Evolutionary conservation across 2,797 vertebrate species (phyloP).

Genomic region (Galaxias olidus): DNA sequence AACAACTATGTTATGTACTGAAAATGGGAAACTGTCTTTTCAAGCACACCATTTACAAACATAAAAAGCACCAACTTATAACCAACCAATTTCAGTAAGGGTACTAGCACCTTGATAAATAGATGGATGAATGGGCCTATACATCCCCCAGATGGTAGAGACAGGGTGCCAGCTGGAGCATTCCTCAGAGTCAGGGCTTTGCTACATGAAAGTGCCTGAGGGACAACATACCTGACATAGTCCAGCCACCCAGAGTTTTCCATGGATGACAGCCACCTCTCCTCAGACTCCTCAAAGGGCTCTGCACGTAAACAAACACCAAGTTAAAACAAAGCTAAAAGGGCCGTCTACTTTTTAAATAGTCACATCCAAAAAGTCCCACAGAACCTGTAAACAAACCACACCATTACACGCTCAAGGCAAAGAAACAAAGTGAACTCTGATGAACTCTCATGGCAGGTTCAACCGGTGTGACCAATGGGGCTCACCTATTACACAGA

Average conservation of each 20-base stretch:
- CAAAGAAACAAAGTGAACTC: not conserved
- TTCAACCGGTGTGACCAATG: not conserved
- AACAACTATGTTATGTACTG: not conserved
- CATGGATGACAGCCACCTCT: constrained; percentile 91
- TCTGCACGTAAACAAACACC: constrained; percentile 69
- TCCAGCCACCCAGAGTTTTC: constrained; percentile 94
- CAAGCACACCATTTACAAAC: not conserved
- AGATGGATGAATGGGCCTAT: not conserved
- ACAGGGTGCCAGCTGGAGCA: not conserved
- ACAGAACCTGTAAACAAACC: not conserved
- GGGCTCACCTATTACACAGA: constrained; percentile 89
- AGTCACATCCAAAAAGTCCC: constrained; percentile 7
- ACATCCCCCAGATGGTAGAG: constrained; percentile 2
- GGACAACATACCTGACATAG: constrained; percentile 82
- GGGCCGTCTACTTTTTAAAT: not conserved
- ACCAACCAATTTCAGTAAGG: not conserved
- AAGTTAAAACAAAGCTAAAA: constrained; percentile 6
- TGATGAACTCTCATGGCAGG: not conserved
- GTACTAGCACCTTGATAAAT: not conserved
- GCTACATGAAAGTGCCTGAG: constrained; percentile 12
- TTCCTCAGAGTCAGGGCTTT: not conserved
- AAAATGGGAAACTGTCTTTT: constrained; percentile 10
- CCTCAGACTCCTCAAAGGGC: constrained; percentile 94
- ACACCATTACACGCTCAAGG: not conserved
- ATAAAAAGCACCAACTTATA: not conserved